phyloP scores from a whole-genome alignment of 2,797 vertebrate genomes.

The Ibycter americanus region DNA sequence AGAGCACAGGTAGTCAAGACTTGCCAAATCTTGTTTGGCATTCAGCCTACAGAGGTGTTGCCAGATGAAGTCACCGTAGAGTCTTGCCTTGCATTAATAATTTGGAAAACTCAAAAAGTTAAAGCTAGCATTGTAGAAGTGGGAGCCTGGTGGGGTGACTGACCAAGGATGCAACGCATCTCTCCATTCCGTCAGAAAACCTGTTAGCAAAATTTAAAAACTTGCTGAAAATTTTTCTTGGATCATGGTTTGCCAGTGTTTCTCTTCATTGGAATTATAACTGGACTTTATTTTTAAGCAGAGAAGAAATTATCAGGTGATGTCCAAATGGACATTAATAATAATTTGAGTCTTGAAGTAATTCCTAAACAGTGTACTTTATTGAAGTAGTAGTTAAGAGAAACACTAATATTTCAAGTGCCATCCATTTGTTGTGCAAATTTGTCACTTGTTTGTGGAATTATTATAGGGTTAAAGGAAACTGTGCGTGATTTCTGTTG shows the following conservation, averaged over 20 bases:
- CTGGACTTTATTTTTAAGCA: not conserved
- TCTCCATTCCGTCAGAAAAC: not conserved
- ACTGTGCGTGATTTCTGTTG: not conserved
- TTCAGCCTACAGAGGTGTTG: not conserved
- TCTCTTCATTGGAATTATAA: not conserved
- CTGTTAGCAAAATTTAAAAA: not conserved
- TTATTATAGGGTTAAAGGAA: not conserved
- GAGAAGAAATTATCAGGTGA: not conserved
- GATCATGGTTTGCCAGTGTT: not conserved
- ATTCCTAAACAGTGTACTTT: not conserved
- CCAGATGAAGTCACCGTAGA: not conserved
- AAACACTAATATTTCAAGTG: not conserved
- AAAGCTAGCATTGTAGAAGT: not conserved
- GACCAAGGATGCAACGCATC: accelerated
- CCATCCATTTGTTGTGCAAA: not conserved
- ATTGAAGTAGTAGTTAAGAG: not conserved
- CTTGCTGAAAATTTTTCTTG: not conserved
- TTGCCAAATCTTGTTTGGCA: not conserved
- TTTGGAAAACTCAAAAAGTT: not conserved
- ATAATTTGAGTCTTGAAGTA: not conserved
- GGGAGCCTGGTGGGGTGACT: not conserved
- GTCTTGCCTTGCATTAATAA: not conserved
- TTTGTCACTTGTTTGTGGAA: not conserved
- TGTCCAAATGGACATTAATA: not conserved
- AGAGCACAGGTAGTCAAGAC: not conserved